A percentile compares a stretch with the other conserved stretches of the same genome.
Conservation (phyloP, 2,888 invertebrate genomes). For the Gandaritis pyraliata region DNA sequence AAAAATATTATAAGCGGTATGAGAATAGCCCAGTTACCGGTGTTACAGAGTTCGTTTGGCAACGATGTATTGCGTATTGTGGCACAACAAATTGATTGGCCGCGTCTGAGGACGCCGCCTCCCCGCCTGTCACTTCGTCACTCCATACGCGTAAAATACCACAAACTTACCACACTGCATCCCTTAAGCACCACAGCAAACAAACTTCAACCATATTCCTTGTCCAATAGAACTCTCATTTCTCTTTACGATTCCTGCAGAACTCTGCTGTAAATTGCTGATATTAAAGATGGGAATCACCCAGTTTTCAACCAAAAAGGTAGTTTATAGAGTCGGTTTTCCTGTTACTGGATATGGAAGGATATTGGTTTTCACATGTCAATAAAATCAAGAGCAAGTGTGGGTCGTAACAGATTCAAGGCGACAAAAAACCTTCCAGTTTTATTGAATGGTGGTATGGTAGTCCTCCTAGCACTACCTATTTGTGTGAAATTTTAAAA, state of each 20-base stretch:
- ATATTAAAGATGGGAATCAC: slow-evolving; percentile 22
- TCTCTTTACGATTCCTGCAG: neutral
- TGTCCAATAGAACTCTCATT: slow-evolving; percentile 19
- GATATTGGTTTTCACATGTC: slow-evolving; percentile 44
- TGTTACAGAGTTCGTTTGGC: slow-evolving; percentile 70
- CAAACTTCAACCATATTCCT: slow-evolving; percentile 40
- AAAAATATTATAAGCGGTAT: neutral
- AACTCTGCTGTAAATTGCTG: slow-evolving; percentile 41
- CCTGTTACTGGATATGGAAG: neutral
- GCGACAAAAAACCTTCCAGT: slow-evolving; percentile 37
- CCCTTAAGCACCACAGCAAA: slow-evolving; percentile 15
- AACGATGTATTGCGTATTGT: slow-evolving; percentile 79
- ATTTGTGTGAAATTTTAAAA: too few relatives aligned
- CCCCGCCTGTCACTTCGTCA: slow-evolving; percentile 75
- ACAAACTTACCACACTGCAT: slow-evolving; percentile 43
- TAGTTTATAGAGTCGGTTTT: slow-evolving; percentile 9
- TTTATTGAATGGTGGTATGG: slow-evolving; percentile 34
- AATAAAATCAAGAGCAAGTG: slow-evolving; percentile 49
- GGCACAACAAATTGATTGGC: slow-evolving; percentile 80
- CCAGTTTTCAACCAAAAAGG: slow-evolving; percentile 7
- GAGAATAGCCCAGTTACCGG: slow-evolving; percentile 57
- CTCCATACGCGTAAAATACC: slow-evolving; percentile 63
- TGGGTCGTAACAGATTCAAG: slow-evolving; percentile 46
- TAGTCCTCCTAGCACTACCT: too few relatives aligned
- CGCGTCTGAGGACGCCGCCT: slow-evolving; percentile 73